phyloP scores from a whole-genome alignment of 2,113 vertebrate species.

The Emydura subglobosa region DNA sequence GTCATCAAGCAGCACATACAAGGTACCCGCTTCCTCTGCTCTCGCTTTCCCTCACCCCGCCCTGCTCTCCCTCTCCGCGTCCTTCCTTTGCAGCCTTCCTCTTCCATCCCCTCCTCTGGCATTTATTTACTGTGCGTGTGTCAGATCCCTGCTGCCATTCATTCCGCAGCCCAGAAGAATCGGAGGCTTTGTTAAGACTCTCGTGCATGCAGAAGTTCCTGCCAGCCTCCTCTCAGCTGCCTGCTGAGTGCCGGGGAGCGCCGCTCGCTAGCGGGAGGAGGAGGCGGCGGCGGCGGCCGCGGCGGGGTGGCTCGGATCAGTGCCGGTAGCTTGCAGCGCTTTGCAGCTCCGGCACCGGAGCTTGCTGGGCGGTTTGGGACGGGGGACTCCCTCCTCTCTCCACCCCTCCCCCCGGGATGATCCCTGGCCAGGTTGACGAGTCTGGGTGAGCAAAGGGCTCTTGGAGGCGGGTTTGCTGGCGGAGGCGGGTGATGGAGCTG shows the following conservation, averaged over 20 bases:
- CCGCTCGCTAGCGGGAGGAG: neutral
- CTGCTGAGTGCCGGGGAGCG: neutral
- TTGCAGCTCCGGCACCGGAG: neutral
- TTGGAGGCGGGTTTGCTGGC: neutral
- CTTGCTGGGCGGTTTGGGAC: neutral
- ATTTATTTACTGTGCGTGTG: neutral
- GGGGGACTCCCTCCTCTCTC: neutral
- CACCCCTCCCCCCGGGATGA: neutral
- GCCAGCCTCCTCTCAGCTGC: neutral
- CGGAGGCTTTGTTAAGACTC: neutral
- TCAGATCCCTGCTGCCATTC: neutral
- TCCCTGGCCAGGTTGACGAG: neutral
- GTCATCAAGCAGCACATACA: constrained; percentile 99
- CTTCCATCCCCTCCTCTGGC: neutral
- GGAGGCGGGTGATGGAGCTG: neutral
- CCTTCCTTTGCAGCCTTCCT: neutral
- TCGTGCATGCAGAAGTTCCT: neutral
- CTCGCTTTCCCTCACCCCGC: neutral
- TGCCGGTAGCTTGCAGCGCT: too few relatives aligned
- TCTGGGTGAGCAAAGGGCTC: neutral
- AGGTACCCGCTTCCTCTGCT: constrained; percentile 80
- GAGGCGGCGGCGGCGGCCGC: neutral
- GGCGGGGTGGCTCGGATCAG: neutral
- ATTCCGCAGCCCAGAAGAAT: neutral
- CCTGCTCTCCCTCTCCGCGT: neutral